Base-by-base conservation (phyloP, 1,140 invertebrate genomes). In the Wiebesia pumilae region DNA sequence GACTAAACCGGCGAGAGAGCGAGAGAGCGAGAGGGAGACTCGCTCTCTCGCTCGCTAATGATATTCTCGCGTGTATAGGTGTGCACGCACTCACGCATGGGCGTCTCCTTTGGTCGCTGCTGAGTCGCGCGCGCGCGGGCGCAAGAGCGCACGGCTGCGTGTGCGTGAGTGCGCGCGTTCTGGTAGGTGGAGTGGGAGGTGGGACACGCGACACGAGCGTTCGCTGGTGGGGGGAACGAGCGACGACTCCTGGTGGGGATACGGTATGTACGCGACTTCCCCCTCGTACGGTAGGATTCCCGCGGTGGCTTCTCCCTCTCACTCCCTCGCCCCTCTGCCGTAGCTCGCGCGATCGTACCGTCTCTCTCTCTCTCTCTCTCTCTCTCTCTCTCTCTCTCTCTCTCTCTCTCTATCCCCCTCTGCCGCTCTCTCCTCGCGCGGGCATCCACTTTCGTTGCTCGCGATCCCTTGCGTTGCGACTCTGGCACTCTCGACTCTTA, bases 161-260 rank as follows among this genome's bases (percentile, higher is more conserved):
- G 40, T 35, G 77, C 47, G 77, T 51, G 47, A 51, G 33, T 65
- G 83, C 83, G 73, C 73, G 80, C 80, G 80, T 33, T 47, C 54
- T 21, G 88, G 88, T 85, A 89, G 89, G 88, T 88, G 89, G 88
- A 93, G 93, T 93, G 93, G 93, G 92, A 93, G 92, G 89, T 90
- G 89, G 89, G 92, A 93, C 93, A 93, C 93, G 93, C 93, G 93
- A 93, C 93, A 93, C 89, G 75, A 71, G 21, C 38, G 51, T 24
- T 19, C 19, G n/a, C 14, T 81, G 80, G 90, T 87, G 90, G 90
- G 91, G 81, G 89, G 88, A 87, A 87, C 87, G 16, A 33, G 38
- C 58, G 21, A 71, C 38, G 75, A 84, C 67, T 84, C 54, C 3
- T 3, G 85, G 88, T 85, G 88, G 73, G 47, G 78, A 83, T 88